These are phyloP conservation scores for Poecilia wingei DNA, from an alignment of 2,797 vertebrate genomes.

Conservation along the genomic window DNA sequence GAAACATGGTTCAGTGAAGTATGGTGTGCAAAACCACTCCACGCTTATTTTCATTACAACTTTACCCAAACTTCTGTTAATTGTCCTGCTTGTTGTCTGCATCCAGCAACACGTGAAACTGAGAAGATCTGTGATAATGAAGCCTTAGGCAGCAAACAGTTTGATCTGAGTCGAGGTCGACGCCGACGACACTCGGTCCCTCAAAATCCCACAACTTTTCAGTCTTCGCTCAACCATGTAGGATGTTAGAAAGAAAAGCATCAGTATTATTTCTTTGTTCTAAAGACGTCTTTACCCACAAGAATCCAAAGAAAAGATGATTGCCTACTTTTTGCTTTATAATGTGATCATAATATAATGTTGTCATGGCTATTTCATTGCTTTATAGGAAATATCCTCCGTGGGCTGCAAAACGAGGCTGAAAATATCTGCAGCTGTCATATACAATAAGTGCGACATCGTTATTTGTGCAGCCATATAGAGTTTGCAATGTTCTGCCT, in stretches of 20 bases:
- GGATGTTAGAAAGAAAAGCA: not conserved
- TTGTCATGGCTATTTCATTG: not conserved
- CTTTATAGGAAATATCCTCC: not conserved
- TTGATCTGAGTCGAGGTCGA: not conserved
- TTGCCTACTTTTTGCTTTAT: not conserved
- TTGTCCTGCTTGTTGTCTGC: too few species aligned
- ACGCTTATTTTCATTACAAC: not conserved
- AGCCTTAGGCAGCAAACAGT: not conserved
- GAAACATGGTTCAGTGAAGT: not conserved
- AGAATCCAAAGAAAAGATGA: not conserved
- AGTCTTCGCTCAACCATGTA: not conserved
- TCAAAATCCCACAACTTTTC: not conserved
- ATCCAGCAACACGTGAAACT: not conserved
- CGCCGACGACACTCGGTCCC: not conserved
- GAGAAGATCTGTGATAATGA: not conserved
- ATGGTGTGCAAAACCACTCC: not conserved
- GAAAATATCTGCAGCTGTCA: not conserved
- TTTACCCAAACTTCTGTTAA: too few species aligned
- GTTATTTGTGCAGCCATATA: not conserved
- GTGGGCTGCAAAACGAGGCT: not conserved
- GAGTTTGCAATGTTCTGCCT: not conserved
- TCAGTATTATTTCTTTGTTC: not conserved
- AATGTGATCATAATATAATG: not conserved
- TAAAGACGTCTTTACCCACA: not conserved
- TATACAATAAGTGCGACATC: not conserved